Conservation (phyloP, 2,113 vertebrate species). For the rabbit (Oryctolagus cuniculus) region mOryCun1.1 NC_091451.1:8798001-8798500, state of each 20-base stretch:
- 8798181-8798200: conserved; percentile 63
- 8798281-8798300: conserved; percentile 98
- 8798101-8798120: background rate
- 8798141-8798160: background rate
- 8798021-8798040: too few species aligned
- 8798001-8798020: too few species aligned
- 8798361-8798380: conserved; percentile 98
- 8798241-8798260: conserved; percentile 92
- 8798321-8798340: conserved; percentile 95
- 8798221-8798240: conserved; percentile 32
- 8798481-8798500: conserved; percentile 54
- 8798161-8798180: conserved; percentile 50
- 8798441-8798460: conserved; percentile 25
- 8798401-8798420: conserved; percentile 98
- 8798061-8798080: background rate
- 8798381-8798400: conserved; percentile 94
- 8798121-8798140: background rate
- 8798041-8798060: too few species aligned
- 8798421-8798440: conserved; percentile 96
- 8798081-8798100: background rate
- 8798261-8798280: conserved; percentile 97
- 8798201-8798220: conserved; percentile 44
- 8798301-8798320: conserved; percentile 97
- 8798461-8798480: background rate
- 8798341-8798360: conserved; percentile 96